Evolutionary conservation across 2,888 invertebrate species (phyloP).

Genomic region (Linnaemya vulpina): DNA sequence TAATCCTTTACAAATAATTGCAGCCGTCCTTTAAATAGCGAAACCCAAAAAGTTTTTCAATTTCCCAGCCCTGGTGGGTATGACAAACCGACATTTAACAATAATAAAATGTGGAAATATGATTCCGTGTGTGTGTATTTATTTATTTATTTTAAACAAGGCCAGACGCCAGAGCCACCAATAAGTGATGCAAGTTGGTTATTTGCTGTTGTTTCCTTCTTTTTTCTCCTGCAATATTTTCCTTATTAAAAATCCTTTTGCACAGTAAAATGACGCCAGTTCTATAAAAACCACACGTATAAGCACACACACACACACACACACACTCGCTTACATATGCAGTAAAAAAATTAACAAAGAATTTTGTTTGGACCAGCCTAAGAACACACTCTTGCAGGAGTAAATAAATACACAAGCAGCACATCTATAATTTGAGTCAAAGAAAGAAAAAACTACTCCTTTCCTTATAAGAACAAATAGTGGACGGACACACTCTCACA

Average conservation of each 20-base stretch:
- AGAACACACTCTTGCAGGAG: neutral
- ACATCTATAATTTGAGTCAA: too few relatives aligned
- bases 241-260: conserved; percentile 69
- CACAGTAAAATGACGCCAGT: conserved; percentile 66
- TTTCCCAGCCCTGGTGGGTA: conserved; percentile 4
- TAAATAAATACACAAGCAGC: too few relatives aligned
- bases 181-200: conserved; percentile 54
- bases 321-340: too few relatives aligned
- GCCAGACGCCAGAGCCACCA: conserved; percentile 69
- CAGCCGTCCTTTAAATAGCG: neutral
- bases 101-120: conserved; percentile 24
- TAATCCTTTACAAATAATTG: neutral
- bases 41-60: neutral
- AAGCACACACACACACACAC: too few relatives aligned
- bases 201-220: conserved; percentile 22
- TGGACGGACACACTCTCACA: conserved; percentile 49
- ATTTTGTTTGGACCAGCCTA: conserved; percentile 36
- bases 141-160: conserved; percentile 60
- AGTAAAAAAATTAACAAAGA: conserved; percentile 21
- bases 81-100: conserved; percentile 41
- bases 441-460: conserved; percentile 3
- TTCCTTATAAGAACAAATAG: conserved; percentile 41
- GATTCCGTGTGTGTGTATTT: conserved; percentile 1
- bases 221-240: conserved; percentile 45
- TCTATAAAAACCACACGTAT: conserved; percentile 34